Evolutionary conservation across 2,113 vertebrate species (phyloP), one percentile per base, ranked within the genome.

Genomic region (Chaenogobius annularis): DNA sequence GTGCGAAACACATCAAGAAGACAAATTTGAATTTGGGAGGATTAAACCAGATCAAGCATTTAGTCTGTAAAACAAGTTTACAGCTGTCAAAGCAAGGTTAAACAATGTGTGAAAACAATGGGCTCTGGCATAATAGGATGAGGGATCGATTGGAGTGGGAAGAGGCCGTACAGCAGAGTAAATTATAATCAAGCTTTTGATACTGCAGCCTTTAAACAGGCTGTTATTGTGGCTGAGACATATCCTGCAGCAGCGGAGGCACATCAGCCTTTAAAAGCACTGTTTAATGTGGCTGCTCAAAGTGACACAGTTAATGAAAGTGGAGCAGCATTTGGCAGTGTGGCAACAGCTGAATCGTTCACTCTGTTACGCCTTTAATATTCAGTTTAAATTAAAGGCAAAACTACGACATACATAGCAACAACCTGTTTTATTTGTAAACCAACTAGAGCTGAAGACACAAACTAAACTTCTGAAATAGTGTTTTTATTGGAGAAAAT

Each of bases 121-220:
- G 80, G 58, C 80, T 78, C 69, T 61, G 64, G 79, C 69, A 55
- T 85, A 86, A 87, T 84, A 70, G 81, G 83, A 83, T 68, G 26
- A 70, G 73, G 62, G 74, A 90, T 90, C 84, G 55, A 87, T 91
- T 73, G 48, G 67, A 77, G 63, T 63, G 81, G 79, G 75, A 87
- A 69, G 69, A 80, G 47, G 48, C 66, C 65, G 73, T 64, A 83
- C 74, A 86, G 72, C 73, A 85, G 72, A 75, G 72, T 69, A 84
- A 77, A 90, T 80, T 65, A 77, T 80, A 72, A 86, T 82, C 62
- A 81, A 44, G 62, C 66, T 43, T 66, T 69, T 80, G 84, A 82
- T 65, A 75, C 74, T 71, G 75, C 44, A 75, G 77, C 72, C 67
- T 75, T 69, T 82, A 56, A 69, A 73, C 48, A 70, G 37, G 26